Evolutionary conservation across 2,797 vertebrate genomes (phyloP), one percentile per base, ranked within the genome.

Genomic region (Otus scops): DNA sequence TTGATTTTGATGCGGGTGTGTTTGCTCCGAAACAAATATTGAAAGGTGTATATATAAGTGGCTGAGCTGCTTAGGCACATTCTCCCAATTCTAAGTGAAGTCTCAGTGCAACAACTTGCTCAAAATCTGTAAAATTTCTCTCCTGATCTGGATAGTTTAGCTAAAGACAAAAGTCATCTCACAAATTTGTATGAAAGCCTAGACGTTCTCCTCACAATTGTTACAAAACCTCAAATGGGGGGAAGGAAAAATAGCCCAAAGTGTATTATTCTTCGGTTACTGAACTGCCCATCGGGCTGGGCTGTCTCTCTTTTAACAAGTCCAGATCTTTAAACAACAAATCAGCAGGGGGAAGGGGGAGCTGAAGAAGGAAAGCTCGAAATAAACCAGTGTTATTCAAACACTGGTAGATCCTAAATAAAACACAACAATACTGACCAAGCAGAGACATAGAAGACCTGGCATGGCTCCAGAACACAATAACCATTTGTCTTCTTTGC

Each of bases 361-460:
- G 51, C 74, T 39, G 28, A 28, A 92, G 71, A 93, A 81, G 48
- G 26, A 70, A 89, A 38, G 30, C 64, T 91, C 75, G 65, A 89
- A 96, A 95, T 50, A 93, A 80, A 85, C 56, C 47, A 67, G n/a
- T 64, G 67, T 70, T 91, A 92, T 41, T 93, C 75, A 83, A 96
- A 75, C 68, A 51, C 81, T 39, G 45, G 38, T 85, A 91, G 50
- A 71, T 92, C 78, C 88, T 77, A 93, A 93, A 93, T 75, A 83
- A 74, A 96, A 94, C 81, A 88, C 76, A 94, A 96, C 82, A 93
- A 85, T 78, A 88, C 86, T 63, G 71, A 93, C 88, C 75, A 85
- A 92, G 60, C 18, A 4, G 79, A 92, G 91, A 92, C 69, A 92
- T 27, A 77, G 60, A 85, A 70, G 71, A 92, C 38, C 57, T 82